Evolutionary conservation across 2,888 invertebrate genomes (phyloP).

Genomic region (Clunio marinus): DNA sequence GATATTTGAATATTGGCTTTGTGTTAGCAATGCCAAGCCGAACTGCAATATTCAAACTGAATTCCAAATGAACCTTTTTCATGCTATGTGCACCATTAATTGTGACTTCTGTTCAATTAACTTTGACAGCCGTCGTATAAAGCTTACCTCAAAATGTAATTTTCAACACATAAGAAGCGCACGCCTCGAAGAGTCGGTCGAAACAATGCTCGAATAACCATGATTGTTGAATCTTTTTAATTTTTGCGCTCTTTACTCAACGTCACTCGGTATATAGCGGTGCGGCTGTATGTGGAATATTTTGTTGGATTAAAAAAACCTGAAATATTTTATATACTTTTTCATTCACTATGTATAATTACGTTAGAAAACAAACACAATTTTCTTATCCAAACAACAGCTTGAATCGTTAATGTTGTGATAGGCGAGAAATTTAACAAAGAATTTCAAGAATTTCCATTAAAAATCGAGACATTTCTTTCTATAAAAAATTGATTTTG

Average conservation of each 20-base stretch:
- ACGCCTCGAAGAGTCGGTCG: not conserved
- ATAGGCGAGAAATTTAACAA: not conserved
- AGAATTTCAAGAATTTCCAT: not conserved
- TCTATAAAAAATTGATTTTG: too few relatives aligned
- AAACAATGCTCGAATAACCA: conserved; percentile 21
- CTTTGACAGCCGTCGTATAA: conserved; percentile 1
- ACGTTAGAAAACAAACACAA: conserved; percentile 33
- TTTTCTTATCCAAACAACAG: conserved; percentile 35
- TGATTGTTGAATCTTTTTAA: not conserved
- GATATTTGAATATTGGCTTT: not conserved
- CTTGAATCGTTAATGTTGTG: too few relatives aligned
- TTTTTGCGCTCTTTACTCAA: not conserved
- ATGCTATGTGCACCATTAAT: conserved; percentile 1
- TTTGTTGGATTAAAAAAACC: not conserved
- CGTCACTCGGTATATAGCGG: not conserved
- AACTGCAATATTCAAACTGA: not conserved
- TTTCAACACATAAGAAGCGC: not conserved
- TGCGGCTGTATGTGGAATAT: conserved; percentile 12
- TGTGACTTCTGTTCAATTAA: conserved; percentile 15
- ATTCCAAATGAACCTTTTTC: not conserved
- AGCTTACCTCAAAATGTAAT: too few relatives aligned
- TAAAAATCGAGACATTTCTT: too few relatives aligned
- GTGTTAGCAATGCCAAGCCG: not conserved
- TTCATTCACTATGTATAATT: conserved; percentile 32
- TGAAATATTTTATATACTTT: conserved; percentile 18